phyloP scores from a whole-genome alignment of 1,140 invertebrate genomes.

The Drosophila sturtevanti region DNA sequence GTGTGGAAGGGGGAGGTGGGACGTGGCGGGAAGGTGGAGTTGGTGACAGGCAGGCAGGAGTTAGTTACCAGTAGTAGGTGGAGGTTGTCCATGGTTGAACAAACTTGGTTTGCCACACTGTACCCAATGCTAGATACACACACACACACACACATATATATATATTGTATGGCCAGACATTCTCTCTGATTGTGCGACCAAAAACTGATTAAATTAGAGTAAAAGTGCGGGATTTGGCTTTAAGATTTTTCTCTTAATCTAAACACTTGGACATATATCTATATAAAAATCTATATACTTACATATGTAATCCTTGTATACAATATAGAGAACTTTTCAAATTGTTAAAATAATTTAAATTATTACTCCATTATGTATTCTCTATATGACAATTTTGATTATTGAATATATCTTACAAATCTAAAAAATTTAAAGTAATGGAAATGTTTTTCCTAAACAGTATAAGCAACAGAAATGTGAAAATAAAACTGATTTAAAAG shows the following conservation, averaged over 20 bases:
- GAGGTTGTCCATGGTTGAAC: constrained; percentile 6
- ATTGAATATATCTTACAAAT: no score
- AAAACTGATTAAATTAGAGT: constrained; percentile 15
- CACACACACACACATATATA: neutral
- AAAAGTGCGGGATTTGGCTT: constrained; percentile 1
- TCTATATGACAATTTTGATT: no score
- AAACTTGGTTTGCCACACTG: constrained; percentile 16
- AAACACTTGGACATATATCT: neutral
- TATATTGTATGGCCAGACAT: neutral
- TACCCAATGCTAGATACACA: neutral
- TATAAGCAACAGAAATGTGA: no score
- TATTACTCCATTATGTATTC: no score
- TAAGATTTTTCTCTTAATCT: constrained; percentile 7
- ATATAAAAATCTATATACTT: no score
- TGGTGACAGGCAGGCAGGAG: no score
- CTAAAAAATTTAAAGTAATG: no score
- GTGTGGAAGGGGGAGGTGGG: neutral
- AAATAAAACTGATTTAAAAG: no score
- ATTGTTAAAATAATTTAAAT: no score
- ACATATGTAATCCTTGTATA: no score
- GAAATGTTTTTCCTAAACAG: no score
- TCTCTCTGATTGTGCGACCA: constrained; percentile 2
- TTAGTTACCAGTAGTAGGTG: neutral
- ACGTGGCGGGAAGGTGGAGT: neutral
- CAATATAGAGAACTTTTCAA: no score